Conservation (phyloP, 2,888 invertebrate species). For the Zygaena filipendulae region DNA sequence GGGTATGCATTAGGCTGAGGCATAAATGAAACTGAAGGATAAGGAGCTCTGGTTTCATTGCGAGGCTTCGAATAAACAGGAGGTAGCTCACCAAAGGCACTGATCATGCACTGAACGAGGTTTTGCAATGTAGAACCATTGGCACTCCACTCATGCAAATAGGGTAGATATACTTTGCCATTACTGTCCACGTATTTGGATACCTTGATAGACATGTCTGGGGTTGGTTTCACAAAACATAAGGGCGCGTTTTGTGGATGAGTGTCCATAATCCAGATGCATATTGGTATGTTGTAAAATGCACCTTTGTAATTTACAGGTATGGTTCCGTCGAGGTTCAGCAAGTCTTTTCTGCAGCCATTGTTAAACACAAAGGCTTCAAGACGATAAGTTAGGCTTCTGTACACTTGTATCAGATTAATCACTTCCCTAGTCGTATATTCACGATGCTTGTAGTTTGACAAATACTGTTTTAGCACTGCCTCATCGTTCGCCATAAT, state of each 20-base stretch:
- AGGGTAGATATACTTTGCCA: conserved; percentile 96
- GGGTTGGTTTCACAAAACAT: conserved; percentile 93
- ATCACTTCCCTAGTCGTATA: conserved; percentile 53
- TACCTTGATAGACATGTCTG: conserved; percentile 95
- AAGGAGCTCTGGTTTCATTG: conserved; percentile 68
- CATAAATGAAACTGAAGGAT: conserved; percentile 60
- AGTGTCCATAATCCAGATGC: conserved; percentile 96
- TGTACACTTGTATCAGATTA: conserved; percentile 50
- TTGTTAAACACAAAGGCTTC: conserved; percentile 84
- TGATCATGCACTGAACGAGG: conserved; percentile 90
- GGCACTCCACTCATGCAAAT: conserved; percentile 92
- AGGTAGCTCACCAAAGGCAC: conserved; percentile 94
- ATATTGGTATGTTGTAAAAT: conserved; percentile 95
- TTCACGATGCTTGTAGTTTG: conserved; percentile 57
- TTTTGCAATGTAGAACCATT: conserved; percentile 87
- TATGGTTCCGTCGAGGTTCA: conserved; percentile 91
- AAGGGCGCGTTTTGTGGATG: conserved; percentile 97
- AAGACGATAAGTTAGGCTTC: conserved; percentile 51
- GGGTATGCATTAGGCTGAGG: conserved; percentile 56
- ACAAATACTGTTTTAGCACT: conserved; percentile 45
- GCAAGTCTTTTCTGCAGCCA: conserved; percentile 82
- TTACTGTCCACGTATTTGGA: conserved; percentile 94
- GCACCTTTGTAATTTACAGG: conserved; percentile 91
- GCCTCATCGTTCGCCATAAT: conserved; percentile 54
- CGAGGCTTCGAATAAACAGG: conserved; percentile 88